These are phyloP conservation scores for Stenopsyche tienmushanensis DNA, from an alignment of 1,140 invertebrate species.

Conservation along the genomic window DNA sequence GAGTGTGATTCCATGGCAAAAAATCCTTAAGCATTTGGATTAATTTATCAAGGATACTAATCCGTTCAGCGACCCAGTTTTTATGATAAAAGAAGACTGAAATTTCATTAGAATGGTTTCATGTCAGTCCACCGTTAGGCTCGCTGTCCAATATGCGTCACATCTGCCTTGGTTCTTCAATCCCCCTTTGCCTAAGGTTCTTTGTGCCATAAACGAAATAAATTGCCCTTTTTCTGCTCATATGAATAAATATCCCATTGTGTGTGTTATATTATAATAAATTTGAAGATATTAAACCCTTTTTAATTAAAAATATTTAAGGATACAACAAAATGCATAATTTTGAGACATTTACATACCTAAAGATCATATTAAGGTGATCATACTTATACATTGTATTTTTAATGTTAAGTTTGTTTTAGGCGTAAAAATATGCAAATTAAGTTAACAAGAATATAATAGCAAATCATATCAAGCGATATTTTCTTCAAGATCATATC, in stretches of 20 bases:
- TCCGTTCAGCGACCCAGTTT: conserved; percentile 28
- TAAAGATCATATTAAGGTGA: no score
- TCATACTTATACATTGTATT: no score
- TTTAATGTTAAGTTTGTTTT: no score
- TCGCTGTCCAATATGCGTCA: conserved; percentile 37
- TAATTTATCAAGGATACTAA: conserved; percentile 34
- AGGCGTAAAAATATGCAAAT: no score
- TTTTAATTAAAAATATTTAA: no score
- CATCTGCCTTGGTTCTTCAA: conserved; percentile 3
- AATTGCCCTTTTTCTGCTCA: background rate
- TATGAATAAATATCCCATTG: background rate
- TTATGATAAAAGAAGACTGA: conserved; percentile 32
- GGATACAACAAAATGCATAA: no score
- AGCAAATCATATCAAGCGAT: no score
- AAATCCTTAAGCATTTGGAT: conserved; percentile 12
- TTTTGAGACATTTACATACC: no score
- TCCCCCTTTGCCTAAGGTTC: background rate
- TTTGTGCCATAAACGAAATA: background rate
- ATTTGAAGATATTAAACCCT: no score
- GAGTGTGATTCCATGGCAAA: background rate
- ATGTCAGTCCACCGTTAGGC: conserved; percentile 36
- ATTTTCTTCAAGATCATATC: no score
- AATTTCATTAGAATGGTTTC: conserved; percentile 38
- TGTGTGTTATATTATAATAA: no score
- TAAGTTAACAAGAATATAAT: no score